Base-by-base conservation (phyloP, 2,797 vertebrate species). In the Sebastes reedi region DNA sequence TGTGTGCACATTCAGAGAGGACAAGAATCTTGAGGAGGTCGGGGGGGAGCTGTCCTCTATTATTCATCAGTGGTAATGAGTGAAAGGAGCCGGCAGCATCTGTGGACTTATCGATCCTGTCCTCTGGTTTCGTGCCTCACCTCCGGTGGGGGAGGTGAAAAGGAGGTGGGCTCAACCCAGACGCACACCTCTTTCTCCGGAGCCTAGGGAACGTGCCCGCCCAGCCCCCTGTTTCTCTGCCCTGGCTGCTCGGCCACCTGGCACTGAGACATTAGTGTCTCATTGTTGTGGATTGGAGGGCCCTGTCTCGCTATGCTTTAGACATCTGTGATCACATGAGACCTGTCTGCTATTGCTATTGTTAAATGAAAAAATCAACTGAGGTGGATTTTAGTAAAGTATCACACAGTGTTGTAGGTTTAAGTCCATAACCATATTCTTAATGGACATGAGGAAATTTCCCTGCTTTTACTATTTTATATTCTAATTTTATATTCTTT, bases 11-110 rank as follows among this genome's bases (percentile, higher is more conserved):
- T 84, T 85, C 78, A 75, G 79, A 82, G 77, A 76, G 77, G 74
- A 84, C 78, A 82, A 58, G 76, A 72, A 80, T 90, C 70, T 84
- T 83, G 71, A 67, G 82, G 81, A 90, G 89, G 82, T 82, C 71
- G 86, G 69, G 79, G 42, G 46, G 74, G 32, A 0, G 32, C 76
- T 79, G 74, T 92, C 89, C 90, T 95, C 87, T 94, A 94, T 95
- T 95, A 95, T 95, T 95, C 86, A 95, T 93, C 78, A 89, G 90
- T 88, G 80, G 87, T 94, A 95, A 95, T 94, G 91, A 94, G 89
- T 92, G 90, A 93, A 89, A 88, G 90, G 83, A 89, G 85, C 84
- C 88, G 75, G 88, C 87, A 93, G 87, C 92, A 92, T 92, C 91
- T 94, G 92, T 88, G 92, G 80, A 87, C 86, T 69, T 94, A 95